phyloP scores from a whole-genome alignment of 2,888 invertebrate species.

The Pristionchus mayeri region DNA sequence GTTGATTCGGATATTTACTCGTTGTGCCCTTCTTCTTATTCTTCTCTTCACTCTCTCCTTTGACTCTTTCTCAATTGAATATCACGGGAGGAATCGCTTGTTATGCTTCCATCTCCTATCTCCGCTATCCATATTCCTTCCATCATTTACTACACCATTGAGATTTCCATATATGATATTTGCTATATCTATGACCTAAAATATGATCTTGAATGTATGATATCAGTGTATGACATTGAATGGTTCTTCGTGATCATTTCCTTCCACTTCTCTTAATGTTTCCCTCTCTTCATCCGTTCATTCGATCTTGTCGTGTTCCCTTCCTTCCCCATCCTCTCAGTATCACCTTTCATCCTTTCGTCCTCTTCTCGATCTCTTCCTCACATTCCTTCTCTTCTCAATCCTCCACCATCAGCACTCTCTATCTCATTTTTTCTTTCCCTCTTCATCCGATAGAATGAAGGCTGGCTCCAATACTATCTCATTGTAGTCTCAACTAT shows the following conservation, averaged over 20 bases:
- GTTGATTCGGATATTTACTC: constrained; percentile 9
- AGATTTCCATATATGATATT: too few species aligned
- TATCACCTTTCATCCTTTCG: not conserved
- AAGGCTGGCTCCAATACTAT: too few species aligned
- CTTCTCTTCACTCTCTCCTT: not conserved
- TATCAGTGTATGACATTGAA: too few species aligned
- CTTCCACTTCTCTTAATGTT: not conserved
- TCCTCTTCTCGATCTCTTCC: not conserved
- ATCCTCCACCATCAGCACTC: too few species aligned
- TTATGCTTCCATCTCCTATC: not conserved
- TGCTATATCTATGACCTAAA: too few species aligned
- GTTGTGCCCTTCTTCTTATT: not conserved
- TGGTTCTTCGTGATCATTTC: too few species aligned
- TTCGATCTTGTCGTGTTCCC: not conserved
- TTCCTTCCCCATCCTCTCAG: not conserved
- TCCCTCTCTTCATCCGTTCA: not conserved
- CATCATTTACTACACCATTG: not conserved
- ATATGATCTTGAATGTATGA: too few species aligned
- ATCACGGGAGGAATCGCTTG: not conserved
- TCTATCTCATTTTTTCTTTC: too few species aligned
- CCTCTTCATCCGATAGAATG: constrained; percentile 18
- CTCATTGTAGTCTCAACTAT: too few species aligned
- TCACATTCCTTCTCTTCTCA: too few species aligned
- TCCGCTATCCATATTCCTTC: too few species aligned
- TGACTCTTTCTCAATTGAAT: not conserved